These are phyloP conservation scores for Otus scops DNA, from an alignment of 2,797 vertebrate species.

Conservation along the genomic window DNA sequence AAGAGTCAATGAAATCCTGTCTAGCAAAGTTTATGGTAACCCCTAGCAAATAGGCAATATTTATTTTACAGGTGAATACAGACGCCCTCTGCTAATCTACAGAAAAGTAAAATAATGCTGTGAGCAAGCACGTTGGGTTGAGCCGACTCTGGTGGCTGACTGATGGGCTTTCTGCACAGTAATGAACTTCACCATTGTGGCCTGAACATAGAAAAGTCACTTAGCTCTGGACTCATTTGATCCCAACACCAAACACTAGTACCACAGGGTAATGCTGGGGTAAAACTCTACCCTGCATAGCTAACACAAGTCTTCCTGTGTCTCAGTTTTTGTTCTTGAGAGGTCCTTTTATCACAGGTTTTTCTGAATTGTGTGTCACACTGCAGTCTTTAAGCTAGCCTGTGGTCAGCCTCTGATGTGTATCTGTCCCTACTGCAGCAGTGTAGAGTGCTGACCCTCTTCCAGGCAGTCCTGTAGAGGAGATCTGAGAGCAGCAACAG, in stretches of 20 bases:
- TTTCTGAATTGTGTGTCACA: not conserved
- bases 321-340: not conserved
- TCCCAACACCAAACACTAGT: not conserved
- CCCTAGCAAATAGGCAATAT: not conserved
- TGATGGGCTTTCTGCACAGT: not conserved
- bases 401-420: rapidly evolving
- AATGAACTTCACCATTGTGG: not conserved
- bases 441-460: not conserved
- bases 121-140: not conserved
- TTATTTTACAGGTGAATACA: not conserved
- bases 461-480: not conserved
- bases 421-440: not conserved
- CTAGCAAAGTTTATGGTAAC: not conserved
- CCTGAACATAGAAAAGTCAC: not conserved
- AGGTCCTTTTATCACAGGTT: not conserved
- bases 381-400: not conserved
- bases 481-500: not conserved
- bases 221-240: not conserved
- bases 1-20: not conserved
- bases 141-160: not conserved
- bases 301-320: not conserved
- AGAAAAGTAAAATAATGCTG: not conserved
- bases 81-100: not conserved
- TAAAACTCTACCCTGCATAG: not conserved
- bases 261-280: not conserved